Base-by-base conservation (phyloP, 2,888 invertebrate species). In the Gastrophysa polygoni region DNA sequence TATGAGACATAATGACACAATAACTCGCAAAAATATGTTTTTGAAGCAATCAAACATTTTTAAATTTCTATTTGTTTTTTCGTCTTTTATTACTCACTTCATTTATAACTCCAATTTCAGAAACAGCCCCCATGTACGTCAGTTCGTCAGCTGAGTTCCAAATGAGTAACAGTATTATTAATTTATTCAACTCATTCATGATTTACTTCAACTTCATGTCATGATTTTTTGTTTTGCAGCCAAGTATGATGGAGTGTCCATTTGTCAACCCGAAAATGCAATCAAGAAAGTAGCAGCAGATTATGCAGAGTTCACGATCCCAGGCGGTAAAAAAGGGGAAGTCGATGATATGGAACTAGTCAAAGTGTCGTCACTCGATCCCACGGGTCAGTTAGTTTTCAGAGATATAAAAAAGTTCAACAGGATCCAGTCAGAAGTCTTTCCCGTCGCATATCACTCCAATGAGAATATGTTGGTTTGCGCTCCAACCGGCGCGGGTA, bases 401-500 rank as follows among this genome's bases (percentile, higher is more conserved):
- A 87, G 89, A 73, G 94, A 93, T 71, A 91, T 94, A 56, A 90
- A 92, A 77, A 85, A 88, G 55, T 84, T 99, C 32, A 99, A 99
- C 82, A 86, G 92, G 57, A 98, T 99, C 71, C 99, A 99, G 80
- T 94, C 95, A 0, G 91, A 98, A 48, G 98, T 99, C 0, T 99
- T 91, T 81, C 90, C 95, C 63, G 90, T 95, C 0, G 99, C 99
- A 0, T 99, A 98, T 83, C 90, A 93, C 73, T 95, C 94, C 1
- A 97, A 98, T 78, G 96, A 99, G 79, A 99, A 99, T 82, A 85
- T 99, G 73, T 82, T 99, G 55, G 95, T 99, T 59, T 98, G 98
- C 81, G 99, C 99, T 0, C 99, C 99, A 0, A 99, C 99, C 0
- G 99, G 99, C 3, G 98, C 98, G 0, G 99, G 99, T 24, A 99